Evolutionary conservation across 2,888 invertebrate species (phyloP), one percentile per base, ranked within the genome.

Genomic region (Clusia tigrina): DNA sequence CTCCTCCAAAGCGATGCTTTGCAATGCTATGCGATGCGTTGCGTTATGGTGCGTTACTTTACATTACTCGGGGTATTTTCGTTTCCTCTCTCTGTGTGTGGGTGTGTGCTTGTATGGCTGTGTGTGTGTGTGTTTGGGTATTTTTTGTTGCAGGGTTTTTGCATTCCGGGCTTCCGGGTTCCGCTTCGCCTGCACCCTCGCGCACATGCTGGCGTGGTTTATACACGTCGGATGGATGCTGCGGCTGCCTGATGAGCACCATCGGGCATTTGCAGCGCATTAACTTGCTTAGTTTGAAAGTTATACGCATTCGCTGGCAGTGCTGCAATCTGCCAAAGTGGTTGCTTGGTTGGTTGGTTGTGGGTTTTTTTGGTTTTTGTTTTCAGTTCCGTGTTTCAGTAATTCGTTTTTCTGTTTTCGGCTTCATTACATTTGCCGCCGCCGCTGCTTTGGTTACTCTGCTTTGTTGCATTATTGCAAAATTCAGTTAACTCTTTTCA

Each of bases 201-300:
- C 42, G 42, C n/a, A 42, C 42, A 42, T 42, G 10, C n/a, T 42
- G 15, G 20, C 18, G 48, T 48, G 48, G 48, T 48, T 48, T 48
- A 48, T n/a, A n/a, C n/a, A n/a, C n/a, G n/a, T n/a, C n/a, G n/a
- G n/a, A n/a, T n/a, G n/a, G n/a, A n/a, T 48, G 48, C 48, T 48
- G n/a, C 22, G 22, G 22, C 20, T 48, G 48, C 48, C n/a, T 48
- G 48, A 48, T 48, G 48, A 48, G 48, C 48, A 48, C 18, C 48
- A 48, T 18, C 48, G 48, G 12, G 42, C 48, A 48, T 48, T 48
- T 48, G 48, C 48, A 20, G 48, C 48, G 48, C 48, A 48, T 48
- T 48, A 48, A 48, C 48, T 18, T 48, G 48, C 48, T 20, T 48
- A 48, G 48, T 48, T 18, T 48, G 48, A 6, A 48, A 48, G 48